Evolutionary conservation across 2,113 vertebrate species (phyloP), one percentile per base, ranked within the genome.

Genomic region (Dolichallabes microphthalmus): DNA sequence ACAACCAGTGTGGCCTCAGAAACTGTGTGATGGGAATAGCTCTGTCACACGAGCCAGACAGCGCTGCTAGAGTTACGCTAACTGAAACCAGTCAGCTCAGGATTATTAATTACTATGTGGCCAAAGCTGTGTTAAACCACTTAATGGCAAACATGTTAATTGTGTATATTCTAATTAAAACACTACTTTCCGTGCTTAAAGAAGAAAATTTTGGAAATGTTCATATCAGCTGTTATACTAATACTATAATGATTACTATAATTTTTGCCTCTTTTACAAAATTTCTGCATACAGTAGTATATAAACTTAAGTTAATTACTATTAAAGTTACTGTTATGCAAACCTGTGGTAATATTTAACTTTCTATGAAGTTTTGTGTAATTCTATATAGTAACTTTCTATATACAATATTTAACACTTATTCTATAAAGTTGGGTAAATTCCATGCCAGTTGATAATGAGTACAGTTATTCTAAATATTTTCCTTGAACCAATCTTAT

Each of bases 11-110:
- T 61, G 74, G 58, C 83, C 81, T 74, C 85, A 60, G 87, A 82
- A 76, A 74, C 82, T 32, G 75, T 86, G 79, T 55, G 87, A 88
- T 89, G 82, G 86, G 82, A 90, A 90, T 91, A 92, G 88, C 88
- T 87, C 81, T 88, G 87, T 90, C 83, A 84, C 71, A 68, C 71
- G 79, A 68, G 82, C 80, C 74, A 85, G 91, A 87, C 15, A 82
- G 89, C 57, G 64, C 84, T 82, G 75, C 77, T 87, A 85, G 80
- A 58, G 55, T 89, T 89, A 90, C 74, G 83, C 52, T 35, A n/a
- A 63, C 75, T 61, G 80, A 88, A 83, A 80, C 69, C 69, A n/a
- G 32, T 82, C 83, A 57, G 69, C 80, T 52, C 35, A 55, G 73
- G 85, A 82, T 82, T 52, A 85, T 35, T 58, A 90, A 85, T 83